A percentile compares a stretch with the other conserved stretches of the same genome.
Conservation (phyloP, 2,113 vertebrate species). For the Seriola aureovittata region DNA sequence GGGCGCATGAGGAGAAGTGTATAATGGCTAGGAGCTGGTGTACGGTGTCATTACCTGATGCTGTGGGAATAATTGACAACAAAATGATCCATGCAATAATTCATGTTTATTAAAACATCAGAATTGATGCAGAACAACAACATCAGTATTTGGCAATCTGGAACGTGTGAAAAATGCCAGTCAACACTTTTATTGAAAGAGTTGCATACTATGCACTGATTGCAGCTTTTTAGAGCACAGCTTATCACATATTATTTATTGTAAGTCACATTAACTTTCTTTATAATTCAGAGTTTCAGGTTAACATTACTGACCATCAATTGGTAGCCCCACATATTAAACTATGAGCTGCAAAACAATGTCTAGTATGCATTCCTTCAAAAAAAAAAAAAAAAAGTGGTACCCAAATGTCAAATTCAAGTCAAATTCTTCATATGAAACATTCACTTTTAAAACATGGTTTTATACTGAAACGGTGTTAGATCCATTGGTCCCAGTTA, state of each 20-base stretch:
- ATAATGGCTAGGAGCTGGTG: constrained; percentile 54
- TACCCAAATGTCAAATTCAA: constrained; percentile 49
- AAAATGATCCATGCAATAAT: constrained; percentile 74
- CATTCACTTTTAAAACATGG: constrained; percentile 55
- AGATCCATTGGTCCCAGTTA: constrained; percentile 70
- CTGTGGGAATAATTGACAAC: constrained; percentile 56
- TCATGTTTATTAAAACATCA: constrained; percentile 81
- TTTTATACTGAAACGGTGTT: constrained; percentile 38
- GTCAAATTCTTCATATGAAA: constrained; percentile 67
- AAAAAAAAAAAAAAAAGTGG: constrained; percentile 35
- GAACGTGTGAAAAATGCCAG: constrained; percentile 71
- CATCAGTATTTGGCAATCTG: constrained; percentile 78
- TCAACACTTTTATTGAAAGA: constrained; percentile 60
- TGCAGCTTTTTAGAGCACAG: constrained; percentile 43
- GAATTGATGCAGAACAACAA: constrained; percentile 64
- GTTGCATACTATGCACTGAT: constrained; percentile 41
- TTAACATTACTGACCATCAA: constrained; percentile 52
- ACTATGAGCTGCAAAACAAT: constrained; percentile 51
- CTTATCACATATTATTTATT: constrained; percentile 2
- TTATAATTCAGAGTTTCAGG: constrained; percentile 37
- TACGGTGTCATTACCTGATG: constrained; percentile 31
- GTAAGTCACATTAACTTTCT: constrained; percentile 22
- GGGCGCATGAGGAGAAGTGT: constrained; percentile 51
- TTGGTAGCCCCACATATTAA: constrained; percentile 20
- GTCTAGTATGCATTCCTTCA: constrained; percentile 32